phyloP scores from a whole-genome alignment of 2,888 invertebrate genomes.

The Meganola albula region DNA sequence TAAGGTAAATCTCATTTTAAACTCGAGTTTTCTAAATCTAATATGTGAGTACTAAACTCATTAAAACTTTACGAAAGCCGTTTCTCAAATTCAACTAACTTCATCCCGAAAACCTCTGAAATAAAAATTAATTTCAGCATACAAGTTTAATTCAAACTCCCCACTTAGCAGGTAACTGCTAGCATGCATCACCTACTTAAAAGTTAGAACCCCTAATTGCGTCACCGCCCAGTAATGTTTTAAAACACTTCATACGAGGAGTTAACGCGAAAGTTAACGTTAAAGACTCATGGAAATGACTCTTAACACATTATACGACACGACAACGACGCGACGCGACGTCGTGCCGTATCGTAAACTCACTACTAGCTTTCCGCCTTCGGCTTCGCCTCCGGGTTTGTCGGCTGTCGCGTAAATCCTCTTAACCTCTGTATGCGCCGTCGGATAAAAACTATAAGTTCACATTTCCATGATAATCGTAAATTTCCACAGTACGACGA shows the following conservation, averaged over 20 bases:
- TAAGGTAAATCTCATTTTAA: too few relatives aligned
- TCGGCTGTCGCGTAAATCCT: not conserved
- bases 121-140: conserved; percentile 25
- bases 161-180: conserved; percentile 36
- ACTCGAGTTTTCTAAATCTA: too few relatives aligned
- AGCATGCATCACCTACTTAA: conserved; percentile 44
- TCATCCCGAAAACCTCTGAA: conserved; percentile 14
- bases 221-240: conserved; percentile 56
- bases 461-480: not conserved
- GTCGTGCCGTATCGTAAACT: not conserved
- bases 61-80: too few relatives aligned
- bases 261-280: conserved; percentile 47
- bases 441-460: not conserved
- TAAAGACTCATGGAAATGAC: conserved; percentile 41
- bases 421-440: not conserved
- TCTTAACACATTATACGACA: not conserved
- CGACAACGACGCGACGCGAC: not conserved
- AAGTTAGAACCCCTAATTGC: conserved; percentile 51
- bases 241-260: conserved; percentile 60
- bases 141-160: conserved; percentile 34
- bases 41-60: too few relatives aligned
- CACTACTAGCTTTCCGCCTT: not conserved
- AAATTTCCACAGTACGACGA: not conserved
- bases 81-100: too few relatives aligned
- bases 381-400: not conserved